These are phyloP conservation scores for Halictus rubicundus DNA, from an alignment of 1,140 invertebrate genomes.

Conservation along the genomic window DNA sequence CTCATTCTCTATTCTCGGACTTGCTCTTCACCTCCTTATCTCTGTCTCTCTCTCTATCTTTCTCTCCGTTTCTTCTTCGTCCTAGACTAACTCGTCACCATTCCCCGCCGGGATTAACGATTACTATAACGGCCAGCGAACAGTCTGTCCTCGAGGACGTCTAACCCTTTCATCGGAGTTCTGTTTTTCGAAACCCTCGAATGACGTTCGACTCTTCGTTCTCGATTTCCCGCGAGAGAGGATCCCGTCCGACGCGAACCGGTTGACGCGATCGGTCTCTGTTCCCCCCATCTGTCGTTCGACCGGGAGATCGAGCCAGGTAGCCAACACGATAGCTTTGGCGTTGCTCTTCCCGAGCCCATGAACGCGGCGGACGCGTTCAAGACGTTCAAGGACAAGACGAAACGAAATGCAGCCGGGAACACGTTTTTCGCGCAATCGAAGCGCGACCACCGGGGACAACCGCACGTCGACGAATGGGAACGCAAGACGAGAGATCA, in stretches of 20 bases:
- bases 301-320: no score
- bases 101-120: constrained; percentile 9
- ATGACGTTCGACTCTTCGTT: no score
- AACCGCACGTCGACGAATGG: background rate
- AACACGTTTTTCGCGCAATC: background rate
- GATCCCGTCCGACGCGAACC: background rate
- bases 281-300: no score
- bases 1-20: background rate
- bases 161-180: no score
- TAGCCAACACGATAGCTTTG: no score
- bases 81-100: background rate
- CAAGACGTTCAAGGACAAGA: no score
- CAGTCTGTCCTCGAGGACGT: no score
- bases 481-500: background rate
- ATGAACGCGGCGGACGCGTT: background rate
- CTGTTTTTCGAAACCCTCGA: no score
- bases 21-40: background rate
- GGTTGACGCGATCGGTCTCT: background rate
- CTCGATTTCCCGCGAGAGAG: background rate
- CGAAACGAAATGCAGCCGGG: background rate
- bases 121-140: background rate
- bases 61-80: background rate
- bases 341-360: background rate
- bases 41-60: background rate
- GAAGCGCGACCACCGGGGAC: background rate